Conservation (phyloP, 2,888 invertebrate species). For the Meteorus cinctellus region DNA sequence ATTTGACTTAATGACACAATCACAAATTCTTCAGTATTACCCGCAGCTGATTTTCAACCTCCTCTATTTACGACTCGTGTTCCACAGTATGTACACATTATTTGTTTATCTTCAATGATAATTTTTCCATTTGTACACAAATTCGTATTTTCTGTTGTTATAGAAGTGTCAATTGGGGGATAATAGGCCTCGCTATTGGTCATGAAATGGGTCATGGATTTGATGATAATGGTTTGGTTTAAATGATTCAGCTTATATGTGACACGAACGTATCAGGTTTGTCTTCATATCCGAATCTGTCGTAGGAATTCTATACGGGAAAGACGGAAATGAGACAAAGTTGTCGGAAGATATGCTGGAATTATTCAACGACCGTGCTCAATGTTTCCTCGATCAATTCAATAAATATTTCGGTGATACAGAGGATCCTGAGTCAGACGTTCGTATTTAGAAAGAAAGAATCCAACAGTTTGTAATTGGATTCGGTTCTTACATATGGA, state of each 20-base stretch:
- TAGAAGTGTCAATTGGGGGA: constrained; percentile 34
- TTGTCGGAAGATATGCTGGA: constrained; percentile 43
- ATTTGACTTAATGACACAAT: not conserved
- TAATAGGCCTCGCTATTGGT: constrained; percentile 31
- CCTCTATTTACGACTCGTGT: constrained; percentile 16
- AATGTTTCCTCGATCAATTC: constrained; percentile 50
- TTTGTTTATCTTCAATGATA: not conserved
- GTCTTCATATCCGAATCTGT: not conserved
- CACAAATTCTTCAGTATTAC: constrained; percentile 28
- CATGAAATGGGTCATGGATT: constrained; percentile 45
- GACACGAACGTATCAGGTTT: too few species aligned
- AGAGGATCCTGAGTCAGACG: not conserved
- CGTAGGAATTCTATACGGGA: constrained; percentile 35
- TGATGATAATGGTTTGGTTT: constrained; percentile 29
- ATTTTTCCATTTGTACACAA: not conserved
- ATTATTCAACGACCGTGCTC: constrained; percentile 46
- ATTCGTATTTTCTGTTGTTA: too few species aligned
- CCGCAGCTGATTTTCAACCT: constrained; percentile 26
- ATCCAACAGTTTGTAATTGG: not conserved
- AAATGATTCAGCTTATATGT: not conserved
- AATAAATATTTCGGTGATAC: constrained; percentile 43
- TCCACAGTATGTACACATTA: not conserved
- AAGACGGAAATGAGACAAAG: constrained; percentile 10
- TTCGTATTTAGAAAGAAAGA: not conserved
- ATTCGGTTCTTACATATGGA: not conserved